Base-by-base conservation (phyloP, 2,888 invertebrate genomes). In the Amblyjoppa fuscipennis region DNA sequence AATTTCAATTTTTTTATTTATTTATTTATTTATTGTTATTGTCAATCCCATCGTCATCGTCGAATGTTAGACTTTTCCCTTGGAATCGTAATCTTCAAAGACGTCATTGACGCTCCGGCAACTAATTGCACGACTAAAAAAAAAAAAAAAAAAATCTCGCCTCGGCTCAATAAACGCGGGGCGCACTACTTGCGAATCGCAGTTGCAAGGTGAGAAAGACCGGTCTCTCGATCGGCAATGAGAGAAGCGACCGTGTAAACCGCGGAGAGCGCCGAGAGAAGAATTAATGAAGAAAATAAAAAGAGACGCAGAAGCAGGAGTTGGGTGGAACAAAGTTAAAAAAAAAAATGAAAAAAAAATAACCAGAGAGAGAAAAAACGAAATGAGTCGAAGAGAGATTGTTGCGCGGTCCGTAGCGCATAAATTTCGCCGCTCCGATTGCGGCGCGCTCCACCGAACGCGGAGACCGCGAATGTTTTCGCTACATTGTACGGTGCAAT, bases 401-500 rank as follows among this genome's bases (percentile, higher is more conserved):
- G 74, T 78, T 41, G 41, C 73, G 68, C 59, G 59, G 20, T 31
- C 69, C 53, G 66, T 20, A 87, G 79, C 84, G 85, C 85, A 86
- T 87, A 87, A 86, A 89, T 88, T 87, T 84, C 11, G 16, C 25
- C 56, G 56, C 3, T 56, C 56, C 56, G 56, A 16, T 56, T 56
- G 45, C 25, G 4, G 56, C 56, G 56, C 68, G 74, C 84, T 78
- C 85, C 87, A 87, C 75, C 78, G 81, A 66, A 85, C 84, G 75
- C 80, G 77, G 85, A 86, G 73, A 83, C 86, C 81, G 81, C 81
- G 88, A 89, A 89, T 88, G 84, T 88, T 88, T 87, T 87, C 56
- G 81, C 74, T 82, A 80, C 75, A 80, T 83, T 82, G 76, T 84
- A 82, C 61, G 45, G 74, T 61, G 49, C 9, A 69, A 11, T 41